Conservation (phyloP, 2,113 vertebrate species). For the Buteo buteo region DNA sequence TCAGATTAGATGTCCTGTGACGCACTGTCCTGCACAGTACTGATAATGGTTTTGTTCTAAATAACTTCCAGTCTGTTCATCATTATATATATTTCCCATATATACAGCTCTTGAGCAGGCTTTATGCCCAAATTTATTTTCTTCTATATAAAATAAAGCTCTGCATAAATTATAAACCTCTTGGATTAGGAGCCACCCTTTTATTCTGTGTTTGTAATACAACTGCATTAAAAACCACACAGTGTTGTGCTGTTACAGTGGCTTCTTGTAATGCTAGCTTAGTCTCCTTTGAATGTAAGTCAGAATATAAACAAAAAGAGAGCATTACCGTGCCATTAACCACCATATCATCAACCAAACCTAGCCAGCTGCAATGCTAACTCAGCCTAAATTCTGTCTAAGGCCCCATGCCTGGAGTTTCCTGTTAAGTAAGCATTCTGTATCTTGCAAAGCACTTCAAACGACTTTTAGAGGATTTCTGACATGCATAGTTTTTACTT, state of each 20-base stretch:
- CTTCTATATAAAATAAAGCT: not conserved
- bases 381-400: not conserved
- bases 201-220: not conserved
- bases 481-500: not conserved
- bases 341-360: not conserved
- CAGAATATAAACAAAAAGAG: not conserved
- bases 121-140: not conserved
- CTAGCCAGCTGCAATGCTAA: not conserved
- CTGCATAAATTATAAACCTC: not conserved
- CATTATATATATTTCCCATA: not conserved
- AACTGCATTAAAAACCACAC: not conserved
- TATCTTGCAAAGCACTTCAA: not conserved
- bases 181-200: not conserved
- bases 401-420: not conserved
- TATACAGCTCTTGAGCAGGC: not conserved
- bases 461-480: not conserved
- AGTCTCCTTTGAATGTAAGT: not conserved
- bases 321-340: not conserved
- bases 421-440: not conserved
- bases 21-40: not conserved
- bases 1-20: not conserved
- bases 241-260: not conserved
- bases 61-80: not conserved
- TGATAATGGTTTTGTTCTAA: not conserved
- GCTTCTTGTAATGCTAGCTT: not conserved